A percentile compares a stretch with the other conserved stretches of the same genome.
phyloP scores from a whole-genome alignment of 2,113 vertebrate species.

The Periophthalmus modestus region DNA sequence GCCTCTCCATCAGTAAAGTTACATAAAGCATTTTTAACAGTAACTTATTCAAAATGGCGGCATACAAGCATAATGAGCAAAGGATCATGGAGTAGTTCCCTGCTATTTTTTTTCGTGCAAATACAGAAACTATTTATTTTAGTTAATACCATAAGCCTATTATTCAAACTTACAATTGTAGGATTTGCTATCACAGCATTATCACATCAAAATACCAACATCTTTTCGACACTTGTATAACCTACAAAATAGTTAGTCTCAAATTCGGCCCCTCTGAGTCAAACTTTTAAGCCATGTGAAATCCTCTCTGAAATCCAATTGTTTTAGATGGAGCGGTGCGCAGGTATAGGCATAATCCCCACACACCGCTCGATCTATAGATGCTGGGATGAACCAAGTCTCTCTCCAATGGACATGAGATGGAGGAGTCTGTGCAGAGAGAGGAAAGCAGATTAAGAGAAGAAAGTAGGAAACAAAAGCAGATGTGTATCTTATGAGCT shows the following conservation, averaged over 20 bases:
- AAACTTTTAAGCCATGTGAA: slow-evolving; percentile 4
- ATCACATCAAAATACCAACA: no score
- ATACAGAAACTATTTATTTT: no score
- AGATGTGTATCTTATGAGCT: slow-evolving; percentile 43
- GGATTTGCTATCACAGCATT: no score
- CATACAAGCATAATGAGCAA: no score
- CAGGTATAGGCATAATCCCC: slow-evolving; percentile 50
- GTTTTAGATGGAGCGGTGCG: slow-evolving; percentile 43
- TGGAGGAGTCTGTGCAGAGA: slow-evolving; percentile 25
- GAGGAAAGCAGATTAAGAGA: slow-evolving; percentile 39
- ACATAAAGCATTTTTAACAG: no score
- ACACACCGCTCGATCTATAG: slow-evolving; percentile 31
- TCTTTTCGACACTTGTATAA: no score
- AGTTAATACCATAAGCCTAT: no score
- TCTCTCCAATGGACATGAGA: slow-evolving; percentile 34
- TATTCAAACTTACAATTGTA: no score
- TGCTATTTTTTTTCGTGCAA: no score
- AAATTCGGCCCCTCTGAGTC: background rate
- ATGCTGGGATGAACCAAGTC: slow-evolving; percentile 22
- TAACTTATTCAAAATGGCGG: no score
- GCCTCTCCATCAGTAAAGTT: no score
- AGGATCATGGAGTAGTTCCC: no score
- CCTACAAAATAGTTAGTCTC: background rate
- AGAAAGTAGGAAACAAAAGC: slow-evolving; percentile 41
- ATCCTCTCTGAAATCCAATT: slow-evolving; percentile 52